These are phyloP conservation scores for Patella caerulea DNA, from an alignment of 2,888 invertebrate species.

Conservation along the genomic window DNA sequence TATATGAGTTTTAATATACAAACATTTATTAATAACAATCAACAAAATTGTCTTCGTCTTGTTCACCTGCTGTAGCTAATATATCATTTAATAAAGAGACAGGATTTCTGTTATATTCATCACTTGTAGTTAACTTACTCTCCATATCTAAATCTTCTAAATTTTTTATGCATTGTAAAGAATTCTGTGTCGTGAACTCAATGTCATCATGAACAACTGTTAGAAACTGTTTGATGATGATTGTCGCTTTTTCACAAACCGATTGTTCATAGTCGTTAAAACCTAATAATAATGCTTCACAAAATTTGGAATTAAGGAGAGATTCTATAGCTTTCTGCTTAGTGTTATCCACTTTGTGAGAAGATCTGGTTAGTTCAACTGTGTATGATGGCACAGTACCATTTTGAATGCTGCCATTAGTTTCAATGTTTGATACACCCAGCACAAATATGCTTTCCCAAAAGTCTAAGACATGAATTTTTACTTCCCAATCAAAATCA, in stretches of 20 bases:
- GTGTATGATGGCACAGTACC: background rate
- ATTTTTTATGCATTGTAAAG: background rate
- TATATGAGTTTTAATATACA: background rate
- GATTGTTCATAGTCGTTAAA: conserved; percentile 39
- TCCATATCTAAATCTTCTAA: background rate
- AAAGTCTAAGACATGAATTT: conserved; percentile 46
- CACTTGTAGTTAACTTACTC: conserved; percentile 23
- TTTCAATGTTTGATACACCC: background rate
- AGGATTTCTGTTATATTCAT: conserved; percentile 40
- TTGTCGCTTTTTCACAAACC: conserved; percentile 34
- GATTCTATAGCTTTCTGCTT: background rate
- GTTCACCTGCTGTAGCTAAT: conserved; percentile 33
- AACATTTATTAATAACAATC: conserved; percentile 38
- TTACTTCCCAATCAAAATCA: conserved; percentile 66
- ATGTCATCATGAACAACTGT: background rate
- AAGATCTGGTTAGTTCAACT: background rate
- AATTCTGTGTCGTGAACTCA: background rate
- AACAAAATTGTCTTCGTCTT: conserved; percentile 40
- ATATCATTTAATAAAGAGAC: conserved; percentile 45
- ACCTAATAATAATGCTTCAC: conserved; percentile 22
- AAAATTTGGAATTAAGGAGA: background rate
- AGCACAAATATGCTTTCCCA: conserved; percentile 36
- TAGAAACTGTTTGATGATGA: conserved; percentile 23
- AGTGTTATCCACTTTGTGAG: background rate
- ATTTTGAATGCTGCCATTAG: background rate